Base-by-base conservation (phyloP, 1,140 invertebrate species). In the Metaphire vulgaris region DNA sequence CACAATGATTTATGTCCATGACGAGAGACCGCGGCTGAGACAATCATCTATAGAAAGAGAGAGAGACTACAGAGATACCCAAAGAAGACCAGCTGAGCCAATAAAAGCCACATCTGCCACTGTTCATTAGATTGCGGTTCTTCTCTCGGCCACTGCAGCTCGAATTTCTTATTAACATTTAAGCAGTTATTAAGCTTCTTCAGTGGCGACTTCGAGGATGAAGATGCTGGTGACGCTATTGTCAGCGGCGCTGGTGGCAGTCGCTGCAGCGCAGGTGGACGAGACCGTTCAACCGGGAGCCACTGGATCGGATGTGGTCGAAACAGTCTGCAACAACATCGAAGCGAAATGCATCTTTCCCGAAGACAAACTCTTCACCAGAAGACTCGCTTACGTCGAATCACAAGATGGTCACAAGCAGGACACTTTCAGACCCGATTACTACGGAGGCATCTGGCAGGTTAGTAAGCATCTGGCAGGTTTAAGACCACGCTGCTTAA, bases 401-500 rank as follows among this genome's bases (percentile, higher is more conserved):
- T 78, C 79, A 0, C n/a, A 68, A n/a, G 80, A 82, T 72, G 81
- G 81, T 15, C 34, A 31, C 2, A 75, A 69, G 65, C 29, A 34
- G 21, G 74, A 78, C 14, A 80, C 81, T 0, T 79, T 74, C 56
- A 67, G 77, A 34, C 69, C 70, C 0, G 75, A 74, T 0, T 81
- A 80, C 76, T 69, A 79, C 74, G 81, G 81, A 15, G 81, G 81
- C 65, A 82, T 82, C 16, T 82, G n/a, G n/a, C n/a, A n/a, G n/a
- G n/a, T n/a, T n/a, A n/a, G n/a, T n/a, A n/a, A n/a, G n/a, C n/a
- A n/a, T n/a, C n/a, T n/a, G 81, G 81, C 79, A 82, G 81, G 81
- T 81, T 14, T 67, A 67, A 15, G 29, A 1, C 1, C 1, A 28
- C 1, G 2, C 21, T 21, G 31, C 33, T 71, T 32, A 14, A 1